phyloP scores from a whole-genome alignment of 2,888 invertebrate genomes.

The Hetaerina titia region DNA sequence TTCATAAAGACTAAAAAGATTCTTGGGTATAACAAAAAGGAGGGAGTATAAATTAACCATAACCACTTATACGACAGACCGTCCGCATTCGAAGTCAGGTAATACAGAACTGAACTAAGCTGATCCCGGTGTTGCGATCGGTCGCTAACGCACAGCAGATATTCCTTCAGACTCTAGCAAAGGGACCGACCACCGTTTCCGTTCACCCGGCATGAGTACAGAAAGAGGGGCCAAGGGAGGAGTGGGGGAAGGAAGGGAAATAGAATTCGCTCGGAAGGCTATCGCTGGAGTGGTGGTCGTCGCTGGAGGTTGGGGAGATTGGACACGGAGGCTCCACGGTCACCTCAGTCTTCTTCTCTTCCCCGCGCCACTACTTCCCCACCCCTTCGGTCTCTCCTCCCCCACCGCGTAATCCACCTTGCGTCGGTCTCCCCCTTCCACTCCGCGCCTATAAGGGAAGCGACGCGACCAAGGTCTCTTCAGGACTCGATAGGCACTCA shows the following conservation, averaged over 20 bases:
- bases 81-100: too few species aligned
- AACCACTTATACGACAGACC: too few species aligned
- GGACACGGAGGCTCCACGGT: conserved; percentile 20
- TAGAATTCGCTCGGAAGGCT: background rate
- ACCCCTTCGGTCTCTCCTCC: background rate
- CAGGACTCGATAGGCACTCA: conserved; percentile 47
- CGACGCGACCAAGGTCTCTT: conserved; percentile 58
- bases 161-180: too few species aligned
- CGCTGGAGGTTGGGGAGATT: background rate
- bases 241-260: background rate
- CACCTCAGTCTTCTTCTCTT: background rate
- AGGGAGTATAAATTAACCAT: too few species aligned
- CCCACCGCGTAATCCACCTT: background rate
- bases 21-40: too few species aligned
- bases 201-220: background rate
- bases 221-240: background rate
- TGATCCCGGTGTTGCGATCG: too few species aligned
- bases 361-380: background rate
- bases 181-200: too few species aligned
- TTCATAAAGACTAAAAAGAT: too few species aligned
- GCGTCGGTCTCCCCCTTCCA: background rate
- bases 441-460: conserved; percentile 59
- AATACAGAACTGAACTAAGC: too few species aligned
- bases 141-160: too few species aligned
- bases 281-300: background rate